phyloP scores from a whole-genome alignment of 2,797 vertebrate species.

The Strix occidentalis region DNA sequence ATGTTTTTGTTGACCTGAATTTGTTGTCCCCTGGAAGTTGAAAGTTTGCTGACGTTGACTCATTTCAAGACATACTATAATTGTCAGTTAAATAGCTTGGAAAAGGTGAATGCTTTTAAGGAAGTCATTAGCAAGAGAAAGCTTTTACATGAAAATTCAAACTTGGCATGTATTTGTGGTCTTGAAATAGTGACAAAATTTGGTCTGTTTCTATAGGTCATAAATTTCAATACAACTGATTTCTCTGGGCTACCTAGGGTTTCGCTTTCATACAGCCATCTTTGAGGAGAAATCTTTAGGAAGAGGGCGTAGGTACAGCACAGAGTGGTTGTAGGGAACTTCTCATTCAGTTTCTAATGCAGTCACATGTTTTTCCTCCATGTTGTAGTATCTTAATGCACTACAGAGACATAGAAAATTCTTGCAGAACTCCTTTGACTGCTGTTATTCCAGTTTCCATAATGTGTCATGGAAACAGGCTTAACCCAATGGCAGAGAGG shows the following conservation, averaged over 20 bases:
- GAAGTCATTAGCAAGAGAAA: background rate
- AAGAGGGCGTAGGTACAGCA: too few relatives aligned
- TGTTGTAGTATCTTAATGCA: background rate
- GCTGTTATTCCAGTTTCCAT: background rate
- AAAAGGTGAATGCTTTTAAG: background rate
- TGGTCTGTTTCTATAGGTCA: background rate
- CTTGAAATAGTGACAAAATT: background rate
- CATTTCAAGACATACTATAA: background rate
- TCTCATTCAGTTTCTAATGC: background rate
- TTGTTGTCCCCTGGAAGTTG: background rate
- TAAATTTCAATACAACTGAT: background rate
- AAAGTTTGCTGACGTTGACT: background rate
- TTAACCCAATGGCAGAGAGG: background rate
- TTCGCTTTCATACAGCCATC: background rate
- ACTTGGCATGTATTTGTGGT: background rate
- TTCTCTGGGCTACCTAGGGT: background rate
- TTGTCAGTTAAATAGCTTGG: background rate
- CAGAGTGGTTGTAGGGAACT: accelerated
- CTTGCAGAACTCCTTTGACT: background rate
- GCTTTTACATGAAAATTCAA: background rate
- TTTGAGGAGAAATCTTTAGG: background rate
- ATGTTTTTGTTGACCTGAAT: background rate
- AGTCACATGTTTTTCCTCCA: background rate
- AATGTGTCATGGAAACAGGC: background rate
- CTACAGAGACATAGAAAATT: background rate